phyloP scores from a whole-genome alignment of 2,797 vertebrate genomes.

The Syngnathus rostellatus region DNA sequence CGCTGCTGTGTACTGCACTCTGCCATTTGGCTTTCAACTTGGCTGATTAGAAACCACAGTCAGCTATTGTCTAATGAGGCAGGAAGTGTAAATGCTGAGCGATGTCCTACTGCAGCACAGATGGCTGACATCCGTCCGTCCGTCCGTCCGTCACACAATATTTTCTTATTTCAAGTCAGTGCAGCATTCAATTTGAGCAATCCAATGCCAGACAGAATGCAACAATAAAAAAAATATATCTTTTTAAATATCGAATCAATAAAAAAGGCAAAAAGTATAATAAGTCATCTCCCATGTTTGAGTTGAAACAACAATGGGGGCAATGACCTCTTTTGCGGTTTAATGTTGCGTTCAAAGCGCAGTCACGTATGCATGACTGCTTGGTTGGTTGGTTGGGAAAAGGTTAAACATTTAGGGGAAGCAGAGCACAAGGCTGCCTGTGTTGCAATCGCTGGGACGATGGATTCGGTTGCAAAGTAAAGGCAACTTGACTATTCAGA shows the following conservation, averaged over 20 bases:
- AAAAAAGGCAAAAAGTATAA: background rate
- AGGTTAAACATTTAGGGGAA: slow-evolving; percentile 37
- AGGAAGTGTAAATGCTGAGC: slow-evolving; percentile 8
- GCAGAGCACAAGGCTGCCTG: slow-evolving; percentile 9
- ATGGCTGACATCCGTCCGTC: no score
- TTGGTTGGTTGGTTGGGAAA: slow-evolving; percentile 20
- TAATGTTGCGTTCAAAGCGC: slow-evolving; percentile 16
- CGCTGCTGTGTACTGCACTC: slow-evolving; percentile 1
- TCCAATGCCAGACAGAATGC: no score
- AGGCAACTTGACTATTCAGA: background rate
- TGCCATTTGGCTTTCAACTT: slow-evolving; percentile 31
- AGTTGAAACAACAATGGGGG: slow-evolving; percentile 17
- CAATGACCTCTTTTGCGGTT: slow-evolving; percentile 22
- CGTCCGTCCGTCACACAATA: background rate
- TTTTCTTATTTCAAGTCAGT: no score
- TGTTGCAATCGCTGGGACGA: background rate
- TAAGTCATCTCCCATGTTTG: background rate
- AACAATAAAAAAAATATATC: no score
- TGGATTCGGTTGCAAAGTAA: background rate
- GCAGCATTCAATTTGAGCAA: no score
- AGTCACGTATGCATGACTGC: slow-evolving; percentile 18
- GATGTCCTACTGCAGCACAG: background rate
- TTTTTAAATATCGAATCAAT: no score
- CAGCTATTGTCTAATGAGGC: slow-evolving; percentile 31
- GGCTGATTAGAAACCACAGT: slow-evolving; percentile 37